These are phyloP conservation scores for Copidosoma floridanum DNA, from an alignment of 1,140 invertebrate species.

Conservation along the genomic window DNA sequence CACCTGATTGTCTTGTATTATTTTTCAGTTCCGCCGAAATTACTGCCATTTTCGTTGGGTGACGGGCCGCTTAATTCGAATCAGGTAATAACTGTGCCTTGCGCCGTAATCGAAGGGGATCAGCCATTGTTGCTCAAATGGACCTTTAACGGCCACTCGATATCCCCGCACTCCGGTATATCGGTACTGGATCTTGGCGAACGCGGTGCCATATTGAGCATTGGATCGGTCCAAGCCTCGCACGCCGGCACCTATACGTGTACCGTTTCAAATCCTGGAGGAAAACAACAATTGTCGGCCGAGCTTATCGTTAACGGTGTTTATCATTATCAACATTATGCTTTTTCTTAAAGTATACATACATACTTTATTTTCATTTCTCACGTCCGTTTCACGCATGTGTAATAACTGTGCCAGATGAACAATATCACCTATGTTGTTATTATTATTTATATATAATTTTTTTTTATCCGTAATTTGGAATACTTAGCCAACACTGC, in stretches of 20 bases:
- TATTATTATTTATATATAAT: too few relatives aligned
- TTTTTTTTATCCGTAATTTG: too few relatives aligned
- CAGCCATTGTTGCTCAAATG: constrained; percentile 63
- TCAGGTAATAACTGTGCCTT: constrained; percentile 57
- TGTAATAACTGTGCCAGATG: too few relatives aligned
- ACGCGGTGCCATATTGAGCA: constrained; percentile 69
- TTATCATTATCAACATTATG: too few relatives aligned
- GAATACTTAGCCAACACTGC: too few relatives aligned
- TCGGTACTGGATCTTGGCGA: constrained; percentile 66
- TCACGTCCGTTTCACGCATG: too few relatives aligned
- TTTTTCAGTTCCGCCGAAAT: constrained; percentile 62
- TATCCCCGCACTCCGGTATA: constrained; percentile 62
- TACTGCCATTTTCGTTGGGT: constrained; percentile 63
- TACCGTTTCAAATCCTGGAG: constrained; percentile 72
- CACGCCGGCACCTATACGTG: constrained; percentile 84
- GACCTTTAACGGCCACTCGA: constrained; percentile 62
- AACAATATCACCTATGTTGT: too few relatives aligned
- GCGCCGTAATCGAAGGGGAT: constrained; percentile 57
- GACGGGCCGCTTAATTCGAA: constrained; percentile 57
- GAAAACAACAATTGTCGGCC: constrained; percentile 63
- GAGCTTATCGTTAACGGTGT: constrained; percentile 71
- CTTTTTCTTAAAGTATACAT: too few relatives aligned
- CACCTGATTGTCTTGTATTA: too few relatives aligned
- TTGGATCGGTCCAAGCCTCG: constrained; percentile 67
- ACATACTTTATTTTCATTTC: too few relatives aligned